Evolutionary conservation across 1,140 invertebrate genomes (phyloP), one percentile per base, ranked within the genome.

Genomic region (Theocolax elegans): DNA sequence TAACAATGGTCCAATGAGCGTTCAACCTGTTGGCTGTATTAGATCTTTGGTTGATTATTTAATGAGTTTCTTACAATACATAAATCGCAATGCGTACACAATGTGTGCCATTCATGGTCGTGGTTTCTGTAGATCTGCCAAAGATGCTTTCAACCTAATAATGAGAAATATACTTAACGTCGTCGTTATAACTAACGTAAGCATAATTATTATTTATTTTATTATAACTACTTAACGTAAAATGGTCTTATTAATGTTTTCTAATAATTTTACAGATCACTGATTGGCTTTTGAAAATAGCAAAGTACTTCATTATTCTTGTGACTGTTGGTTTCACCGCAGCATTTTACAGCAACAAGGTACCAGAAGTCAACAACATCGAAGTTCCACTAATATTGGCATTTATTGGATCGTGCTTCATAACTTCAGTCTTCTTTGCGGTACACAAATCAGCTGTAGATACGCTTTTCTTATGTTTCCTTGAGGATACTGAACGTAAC

Each of bases 81-180:
- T 94, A 23, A 97, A 94, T 78, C 90, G 91, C 72, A 98, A 98
- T 83, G 97, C 97, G 0, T 99, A 97, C 84, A 98, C 98, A 35
- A 96, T 98, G 94, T 95, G 95, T 80, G 96, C 97, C 1, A 92
- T 98, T 48, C 94, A 98, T 85, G 97, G 97, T 1, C 94, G 94
- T 79, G 93, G 92, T 79, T 98, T 99, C 84, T 97, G 94, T 80
- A 80, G 83, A 1, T 96, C 96, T 71, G 96, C 97, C 0, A 91
- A 90, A 80, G 91, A 95, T 81, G 93, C 96, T 0, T 97, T 99
- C 79, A 91, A 90, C 73, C 87, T 99, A 49, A 87, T 99, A 7
- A 91, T 97, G 89, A 89, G 95, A 72, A 99, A 99, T 85, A 89
- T 95, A 53, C 75, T 93, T 27, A 87, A 97, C 73, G 94, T 96